phyloP scores from a whole-genome alignment of 2,797 vertebrate species.

The Acrossocheilus wenchowensis region DNA sequence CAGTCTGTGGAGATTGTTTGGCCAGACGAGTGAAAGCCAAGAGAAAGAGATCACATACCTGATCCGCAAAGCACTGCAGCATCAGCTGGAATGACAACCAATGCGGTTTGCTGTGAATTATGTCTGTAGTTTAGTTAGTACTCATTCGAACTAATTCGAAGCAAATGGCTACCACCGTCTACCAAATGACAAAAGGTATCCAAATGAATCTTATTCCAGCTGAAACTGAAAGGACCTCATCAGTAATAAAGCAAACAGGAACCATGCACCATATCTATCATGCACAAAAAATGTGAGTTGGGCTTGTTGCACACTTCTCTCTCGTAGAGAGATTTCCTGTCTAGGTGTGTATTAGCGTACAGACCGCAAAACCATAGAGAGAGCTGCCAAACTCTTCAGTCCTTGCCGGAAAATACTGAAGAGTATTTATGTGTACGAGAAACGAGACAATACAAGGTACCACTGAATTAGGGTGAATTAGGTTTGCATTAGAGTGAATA shows the following conservation, averaged over 20 bases:
- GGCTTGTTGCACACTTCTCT: constrained; percentile 48
- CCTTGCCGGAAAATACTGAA: background rate
- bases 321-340: constrained; percentile 42
- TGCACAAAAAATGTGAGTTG: constrained; percentile 14
- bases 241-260: constrained; percentile 26
- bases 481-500: background rate
- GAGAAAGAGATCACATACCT: constrained; percentile 49
- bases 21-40: constrained; percentile 31
- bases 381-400: constrained; percentile 7
- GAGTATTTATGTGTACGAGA: background rate
- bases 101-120: background rate
- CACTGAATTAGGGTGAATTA: background rate
- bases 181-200: background rate
- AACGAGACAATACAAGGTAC: background rate
- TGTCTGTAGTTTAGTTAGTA: constrained; percentile 6
- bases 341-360: constrained; percentile 21
- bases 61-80: constrained; percentile 5
- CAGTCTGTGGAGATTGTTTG: constrained; percentile 33
- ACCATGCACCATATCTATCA: background rate
- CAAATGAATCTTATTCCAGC: background rate
- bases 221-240: background rate
- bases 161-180: background rate
- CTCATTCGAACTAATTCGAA: background rate
- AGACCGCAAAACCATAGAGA: constrained; percentile 35
- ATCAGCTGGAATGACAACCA: constrained; percentile 12